Conservation (phyloP, 2,888 invertebrate species). For the Xestia rhomboidea region DNA sequence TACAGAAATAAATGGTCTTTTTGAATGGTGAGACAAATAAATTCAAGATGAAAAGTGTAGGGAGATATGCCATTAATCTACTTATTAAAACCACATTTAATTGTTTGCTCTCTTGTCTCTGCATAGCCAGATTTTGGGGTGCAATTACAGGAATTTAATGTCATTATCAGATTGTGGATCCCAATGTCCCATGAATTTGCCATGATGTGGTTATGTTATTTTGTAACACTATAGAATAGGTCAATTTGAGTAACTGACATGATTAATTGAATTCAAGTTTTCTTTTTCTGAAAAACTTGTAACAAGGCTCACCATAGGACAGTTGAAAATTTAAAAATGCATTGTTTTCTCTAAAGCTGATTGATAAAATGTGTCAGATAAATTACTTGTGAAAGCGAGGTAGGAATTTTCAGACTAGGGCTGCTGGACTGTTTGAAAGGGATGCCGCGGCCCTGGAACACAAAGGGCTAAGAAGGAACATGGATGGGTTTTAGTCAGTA, state of each 20-base stretch:
- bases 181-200: background rate
- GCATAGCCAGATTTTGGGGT: background rate
- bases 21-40: constrained; percentile 26
- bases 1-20: constrained; percentile 28
- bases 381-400: background rate
- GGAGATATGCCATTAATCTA: background rate
- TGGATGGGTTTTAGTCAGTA: too few species aligned
- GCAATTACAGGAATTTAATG: background rate
- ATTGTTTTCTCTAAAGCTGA: background rate
- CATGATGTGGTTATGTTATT: background rate
- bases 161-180: background rate
- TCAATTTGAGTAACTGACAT: background rate
- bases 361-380: background rate
- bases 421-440: too few species aligned
- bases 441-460: too few species aligned
- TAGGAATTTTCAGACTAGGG: background rate
- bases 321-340: too few species aligned
- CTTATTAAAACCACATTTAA: background rate
- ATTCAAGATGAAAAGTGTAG: background rate
- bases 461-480: too few species aligned
- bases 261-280: background rate
- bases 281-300: background rate
- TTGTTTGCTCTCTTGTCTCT: background rate
- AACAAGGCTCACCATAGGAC: background rate
- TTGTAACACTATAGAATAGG: background rate